These are phyloP conservation scores for Mythimna ferrago DNA, from an alignment of 2,888 invertebrate species.

Conservation along the genomic window DNA sequence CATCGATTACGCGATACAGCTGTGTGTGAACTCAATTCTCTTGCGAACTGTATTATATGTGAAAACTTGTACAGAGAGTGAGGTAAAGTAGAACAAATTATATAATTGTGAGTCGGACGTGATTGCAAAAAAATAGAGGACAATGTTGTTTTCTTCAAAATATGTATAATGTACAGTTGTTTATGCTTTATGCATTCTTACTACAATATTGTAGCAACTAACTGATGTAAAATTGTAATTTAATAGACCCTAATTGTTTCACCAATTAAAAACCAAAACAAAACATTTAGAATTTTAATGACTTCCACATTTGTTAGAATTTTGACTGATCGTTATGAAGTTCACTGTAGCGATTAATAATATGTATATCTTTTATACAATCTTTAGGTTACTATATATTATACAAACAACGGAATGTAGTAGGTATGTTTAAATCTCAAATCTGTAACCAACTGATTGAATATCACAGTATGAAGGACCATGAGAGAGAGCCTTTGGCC, in stretches of 20 bases:
- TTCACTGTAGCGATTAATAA: conserved; percentile 24
- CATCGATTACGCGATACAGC: conserved; percentile 66
- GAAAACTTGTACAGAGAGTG: conserved; percentile 53
- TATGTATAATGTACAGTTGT: conserved; percentile 8
- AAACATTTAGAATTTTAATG: conserved; percentile 34
- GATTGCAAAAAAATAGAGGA: conserved; percentile 41
- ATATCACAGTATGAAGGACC: not conserved
- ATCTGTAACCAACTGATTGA: not conserved
- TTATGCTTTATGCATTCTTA: conserved; percentile 17
- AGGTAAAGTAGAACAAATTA: conserved; percentile 62
- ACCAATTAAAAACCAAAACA: conserved; percentile 39
- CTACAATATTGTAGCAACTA: conserved; percentile 1
- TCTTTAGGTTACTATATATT: conserved; percentile 5
- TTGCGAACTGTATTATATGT: conserved; percentile 55
- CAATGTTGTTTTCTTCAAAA: conserved; percentile 23
- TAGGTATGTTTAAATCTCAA: not conserved
- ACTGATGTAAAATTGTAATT: conserved; percentile 20
- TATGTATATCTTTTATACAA: not conserved
- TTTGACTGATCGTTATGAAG: conserved; percentile 13
- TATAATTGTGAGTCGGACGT: conserved; percentile 59
- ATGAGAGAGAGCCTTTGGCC: not conserved
- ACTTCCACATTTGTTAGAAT: conserved; percentile 1
- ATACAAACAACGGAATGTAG: too few species aligned
- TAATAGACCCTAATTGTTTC: conserved; percentile 31
- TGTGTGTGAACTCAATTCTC: conserved; percentile 62